Evolutionary conservation across 2,888 invertebrate species (phyloP).

Genomic region (Agrochola litura): DNA sequence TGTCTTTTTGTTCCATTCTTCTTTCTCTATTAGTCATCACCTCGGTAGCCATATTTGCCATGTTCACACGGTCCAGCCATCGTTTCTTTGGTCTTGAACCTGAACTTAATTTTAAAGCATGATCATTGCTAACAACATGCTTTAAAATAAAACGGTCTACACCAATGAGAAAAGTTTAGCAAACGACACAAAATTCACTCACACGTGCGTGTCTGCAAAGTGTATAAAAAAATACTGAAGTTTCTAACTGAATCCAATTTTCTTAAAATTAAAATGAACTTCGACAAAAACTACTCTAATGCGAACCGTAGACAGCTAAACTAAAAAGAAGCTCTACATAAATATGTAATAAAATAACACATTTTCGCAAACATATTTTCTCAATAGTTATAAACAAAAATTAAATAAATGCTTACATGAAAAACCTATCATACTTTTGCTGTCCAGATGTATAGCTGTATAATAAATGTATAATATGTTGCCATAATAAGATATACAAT

Average conservation of each 20-base stretch:
- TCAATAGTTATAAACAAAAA: constrained; percentile 34
- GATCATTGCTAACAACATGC: no score
- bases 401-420: constrained; percentile 51
- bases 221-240: not conserved
- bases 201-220: not conserved
- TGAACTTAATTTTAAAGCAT: no score
- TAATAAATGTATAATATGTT: constrained; percentile 14
- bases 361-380: constrained; percentile 24
- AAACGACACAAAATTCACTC: not conserved
- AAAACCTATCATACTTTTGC: constrained; percentile 64
- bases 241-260: constrained; percentile 6
- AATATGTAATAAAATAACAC: constrained; percentile 20
- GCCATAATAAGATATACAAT: constrained; percentile 38
- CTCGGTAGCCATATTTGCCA: no score
- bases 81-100: no score
- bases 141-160: no score
- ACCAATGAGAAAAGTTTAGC: no score
- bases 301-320: not conserved
- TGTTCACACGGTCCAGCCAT: no score
- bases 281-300: not conserved
- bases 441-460: constrained; percentile 1
- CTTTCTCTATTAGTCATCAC: no score
- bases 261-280: constrained; percentile 7
- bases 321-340: constrained; percentile 1
- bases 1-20: no score